Conservation (phyloP, 2,888 invertebrate species). For the Hemithea aestivaria region DNA sequence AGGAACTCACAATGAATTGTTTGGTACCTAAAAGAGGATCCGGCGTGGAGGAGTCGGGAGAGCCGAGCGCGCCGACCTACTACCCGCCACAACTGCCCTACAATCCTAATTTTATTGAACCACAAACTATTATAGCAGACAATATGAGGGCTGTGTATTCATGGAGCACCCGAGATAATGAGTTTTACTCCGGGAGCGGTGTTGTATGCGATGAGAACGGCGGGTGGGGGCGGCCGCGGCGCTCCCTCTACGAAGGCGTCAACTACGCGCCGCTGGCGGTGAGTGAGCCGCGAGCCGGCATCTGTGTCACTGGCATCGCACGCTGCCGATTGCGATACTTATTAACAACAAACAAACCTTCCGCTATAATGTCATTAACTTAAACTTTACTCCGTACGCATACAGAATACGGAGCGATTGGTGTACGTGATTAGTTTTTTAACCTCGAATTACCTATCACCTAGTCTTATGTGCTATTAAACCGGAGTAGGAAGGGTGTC, state of each 20-base stretch:
- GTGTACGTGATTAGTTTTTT: constrained; percentile 26
- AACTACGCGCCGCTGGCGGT: constrained; percentile 70
- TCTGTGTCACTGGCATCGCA: constrained; percentile 15
- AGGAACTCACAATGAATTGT: constrained; percentile 69
- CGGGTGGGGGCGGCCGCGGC: constrained; percentile 55
- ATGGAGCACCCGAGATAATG: constrained; percentile 41
- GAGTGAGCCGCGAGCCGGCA: constrained; percentile 48
- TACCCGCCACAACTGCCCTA: constrained; percentile 63
- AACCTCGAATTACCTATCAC: constrained; percentile 31
- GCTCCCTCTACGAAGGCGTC: constrained; percentile 71
- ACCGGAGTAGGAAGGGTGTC: constrained; percentile 63
- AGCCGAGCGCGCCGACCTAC: constrained; percentile 51
- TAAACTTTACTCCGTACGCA: constrained; percentile 17
- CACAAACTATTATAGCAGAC: constrained; percentile 33
- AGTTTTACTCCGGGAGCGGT: constrained; percentile 36
- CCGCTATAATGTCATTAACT: constrained; percentile 17
- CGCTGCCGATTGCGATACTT: constrained; percentile 33
- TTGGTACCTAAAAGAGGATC: constrained; percentile 47
- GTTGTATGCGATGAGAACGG: constrained; percentile 42
- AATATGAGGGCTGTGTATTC: constrained; percentile 34
- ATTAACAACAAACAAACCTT: constrained; percentile 17
- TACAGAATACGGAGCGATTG: constrained; percentile 23
- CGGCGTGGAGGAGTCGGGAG: constrained; percentile 43
- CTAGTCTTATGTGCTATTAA: constrained; percentile 31
- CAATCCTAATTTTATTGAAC: constrained; percentile 57